These are phyloP conservation scores for Listrodromus nycthemerus DNA, from an alignment of 2,888 invertebrate species.

Conservation along the genomic window DNA sequence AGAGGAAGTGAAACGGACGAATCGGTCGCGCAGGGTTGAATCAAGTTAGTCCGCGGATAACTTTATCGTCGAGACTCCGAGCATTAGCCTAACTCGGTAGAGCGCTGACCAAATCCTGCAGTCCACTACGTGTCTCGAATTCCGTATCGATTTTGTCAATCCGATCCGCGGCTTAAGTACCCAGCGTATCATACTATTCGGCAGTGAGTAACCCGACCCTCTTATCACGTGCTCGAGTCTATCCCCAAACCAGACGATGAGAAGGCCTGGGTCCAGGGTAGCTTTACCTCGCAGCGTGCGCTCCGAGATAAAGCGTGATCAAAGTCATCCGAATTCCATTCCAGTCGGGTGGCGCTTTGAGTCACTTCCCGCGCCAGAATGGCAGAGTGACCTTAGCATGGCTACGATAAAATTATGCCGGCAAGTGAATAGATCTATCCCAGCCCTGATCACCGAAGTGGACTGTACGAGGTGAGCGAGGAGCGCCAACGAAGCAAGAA, in stretches of 20 bases:
- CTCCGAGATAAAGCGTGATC: conserved; percentile 60
- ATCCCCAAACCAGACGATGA: conserved; percentile 23
- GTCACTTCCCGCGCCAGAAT: background rate
- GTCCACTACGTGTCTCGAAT: conserved; percentile 67
- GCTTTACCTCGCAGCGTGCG: conserved; percentile 33
- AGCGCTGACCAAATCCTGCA: conserved; percentile 69
- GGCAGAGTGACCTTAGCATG: background rate
- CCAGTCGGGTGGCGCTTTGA: conserved; percentile 38
- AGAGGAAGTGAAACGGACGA: conserved; percentile 26
- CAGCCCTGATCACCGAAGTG: background rate
- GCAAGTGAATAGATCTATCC: background rate
- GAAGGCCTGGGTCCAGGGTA: background rate
- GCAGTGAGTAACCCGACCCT: conserved; percentile 38
- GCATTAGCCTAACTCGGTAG: conserved; percentile 37
- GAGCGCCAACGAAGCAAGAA: background rate
- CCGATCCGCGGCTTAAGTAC: conserved; percentile 37
- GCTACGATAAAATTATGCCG: conserved; percentile 56
- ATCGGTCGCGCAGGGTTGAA: conserved; percentile 1
- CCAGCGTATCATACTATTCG: conserved; percentile 48
- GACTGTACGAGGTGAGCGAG: background rate
- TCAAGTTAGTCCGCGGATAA: conserved; percentile 44
- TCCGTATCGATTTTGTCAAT: conserved; percentile 56
- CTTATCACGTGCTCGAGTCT: conserved; percentile 51
- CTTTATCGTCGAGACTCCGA: conserved; percentile 42
- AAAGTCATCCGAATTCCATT: conserved; percentile 59